A percentile compares a stretch with the other conserved stretches of the same genome.
Conservation (phyloP, 2,888 invertebrate species). For the Copidosoma aretas region DNA sequence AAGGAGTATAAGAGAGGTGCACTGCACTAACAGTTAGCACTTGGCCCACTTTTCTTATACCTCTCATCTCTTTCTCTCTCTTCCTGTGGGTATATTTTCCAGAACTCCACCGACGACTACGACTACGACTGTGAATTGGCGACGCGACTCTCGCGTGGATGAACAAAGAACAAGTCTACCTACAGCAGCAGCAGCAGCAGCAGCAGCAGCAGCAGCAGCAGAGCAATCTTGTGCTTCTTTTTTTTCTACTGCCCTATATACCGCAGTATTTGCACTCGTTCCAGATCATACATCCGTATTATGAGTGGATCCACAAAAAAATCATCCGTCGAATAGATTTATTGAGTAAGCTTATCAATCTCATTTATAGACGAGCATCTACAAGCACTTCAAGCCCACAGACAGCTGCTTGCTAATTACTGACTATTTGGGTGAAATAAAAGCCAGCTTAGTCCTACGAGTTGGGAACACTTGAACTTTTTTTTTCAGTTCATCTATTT, state of each 20-base stretch:
- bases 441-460: no score
- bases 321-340: not conserved
- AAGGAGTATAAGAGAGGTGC: no score
- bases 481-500: no score
- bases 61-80: not conserved
- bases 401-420: no score
- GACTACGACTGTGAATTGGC: not conserved
- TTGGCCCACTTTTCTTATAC: slow-evolving; percentile 3
- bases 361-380: no score
- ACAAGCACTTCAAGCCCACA: no score
- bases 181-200: no score
- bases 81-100: not conserved
- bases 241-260: not conserved
- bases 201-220: no score
- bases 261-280: not conserved
- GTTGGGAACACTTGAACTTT: no score
- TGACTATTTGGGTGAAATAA: no score
- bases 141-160: not conserved
- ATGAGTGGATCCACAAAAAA: not conserved
- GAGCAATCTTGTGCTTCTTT: not conserved
- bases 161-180: not conserved
- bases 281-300: not conserved
- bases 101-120: not conserved
- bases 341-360: no score
- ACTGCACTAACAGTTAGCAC: not conserved